Conservation (phyloP, 2,888 invertebrate genomes). For the Euzophera pinguis region DNA sequence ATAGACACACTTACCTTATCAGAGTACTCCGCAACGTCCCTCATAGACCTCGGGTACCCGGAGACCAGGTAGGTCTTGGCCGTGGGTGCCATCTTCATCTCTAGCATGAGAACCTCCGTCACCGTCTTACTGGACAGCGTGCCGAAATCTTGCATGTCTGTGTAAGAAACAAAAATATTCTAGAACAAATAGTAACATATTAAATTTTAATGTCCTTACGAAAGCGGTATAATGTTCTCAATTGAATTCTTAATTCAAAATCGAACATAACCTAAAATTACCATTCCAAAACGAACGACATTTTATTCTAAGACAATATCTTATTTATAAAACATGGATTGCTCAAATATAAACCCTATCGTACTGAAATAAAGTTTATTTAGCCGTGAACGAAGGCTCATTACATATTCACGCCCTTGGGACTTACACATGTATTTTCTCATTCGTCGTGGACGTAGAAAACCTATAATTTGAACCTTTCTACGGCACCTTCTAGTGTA, state of each 20-base stretch:
- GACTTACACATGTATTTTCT: not conserved
- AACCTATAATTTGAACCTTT: slow-evolving; percentile 5
- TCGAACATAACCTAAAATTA: not conserved
- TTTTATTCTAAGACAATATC: not conserved
- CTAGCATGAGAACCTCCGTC: slow-evolving; percentile 93
- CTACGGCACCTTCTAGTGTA: not conserved
- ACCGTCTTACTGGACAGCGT: slow-evolving; percentile 92
- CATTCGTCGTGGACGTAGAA: not conserved
- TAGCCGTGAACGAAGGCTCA: not conserved
- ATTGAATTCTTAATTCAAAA: not conserved
- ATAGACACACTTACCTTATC: slow-evolving; percentile 86
- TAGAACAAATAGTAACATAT: too few relatives aligned
- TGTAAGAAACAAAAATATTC: not conserved
- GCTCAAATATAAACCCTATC: not conserved
- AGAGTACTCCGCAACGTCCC: slow-evolving; percentile 94
- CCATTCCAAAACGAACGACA: not conserved
- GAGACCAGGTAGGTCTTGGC: slow-evolving; percentile 93
- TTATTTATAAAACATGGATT: not conserved
- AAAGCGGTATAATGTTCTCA: not conserved
- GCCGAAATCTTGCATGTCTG: slow-evolving; percentile 94
- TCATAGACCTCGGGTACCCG: slow-evolving; percentile 94
- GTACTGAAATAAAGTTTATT: not conserved
- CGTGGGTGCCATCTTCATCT: slow-evolving; percentile 95
- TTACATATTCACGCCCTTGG: slow-evolving; percentile 3
- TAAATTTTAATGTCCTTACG: too few relatives aligned